Evolutionary conservation across 2,113 vertebrate species (phyloP), one percentile per base, ranked within the genome.

Genomic region (Paratilapia polleni): DNA sequence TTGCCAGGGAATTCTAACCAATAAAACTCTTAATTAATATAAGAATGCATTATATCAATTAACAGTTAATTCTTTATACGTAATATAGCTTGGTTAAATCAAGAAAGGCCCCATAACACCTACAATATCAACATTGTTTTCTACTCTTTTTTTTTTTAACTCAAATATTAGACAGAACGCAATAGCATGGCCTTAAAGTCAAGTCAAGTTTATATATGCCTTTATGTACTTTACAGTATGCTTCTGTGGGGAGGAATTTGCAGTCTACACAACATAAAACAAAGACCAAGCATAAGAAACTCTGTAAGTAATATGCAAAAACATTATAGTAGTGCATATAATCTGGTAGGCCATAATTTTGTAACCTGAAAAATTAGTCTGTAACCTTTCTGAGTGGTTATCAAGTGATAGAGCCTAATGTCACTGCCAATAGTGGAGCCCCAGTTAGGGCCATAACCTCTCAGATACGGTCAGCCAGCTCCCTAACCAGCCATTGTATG

Each of bases 401-500:
- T 80, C 22, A 78, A 58, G 34, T 80, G 54, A 80, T 59, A 24
- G 36, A 41, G 41, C 63, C 41, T 64, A 8, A 77, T 36, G 60
- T 79, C 60, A 73, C 20, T 68, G 73, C 62, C 31, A 84, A 59
- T 26, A 75, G 54, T n/a, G 47, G 87, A 86, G 76, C 8, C 64
- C 34, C 43, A 3, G 59, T 82, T 5, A 36, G 28, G 77, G 82
- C 81, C 78, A 41, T 82, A 82, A 89, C 84, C 79, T 59, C 64
- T 77, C 82, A 77, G 93, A 94, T 92, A 90, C 90, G 89, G 88
- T 91, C 90, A 90, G 87, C 90, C 86, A 81, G 91, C 85, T 92
- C 87, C 92, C 90, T 93, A 95, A 95, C 89, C 92, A 94, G 90
- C 85, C 90, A 34, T 88, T 77, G 60, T 76, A 31, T 75, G 82